Evolutionary conservation across 2,113 vertebrate genomes (phyloP).

Genomic region (Leptodactylus fuscus): DNA sequence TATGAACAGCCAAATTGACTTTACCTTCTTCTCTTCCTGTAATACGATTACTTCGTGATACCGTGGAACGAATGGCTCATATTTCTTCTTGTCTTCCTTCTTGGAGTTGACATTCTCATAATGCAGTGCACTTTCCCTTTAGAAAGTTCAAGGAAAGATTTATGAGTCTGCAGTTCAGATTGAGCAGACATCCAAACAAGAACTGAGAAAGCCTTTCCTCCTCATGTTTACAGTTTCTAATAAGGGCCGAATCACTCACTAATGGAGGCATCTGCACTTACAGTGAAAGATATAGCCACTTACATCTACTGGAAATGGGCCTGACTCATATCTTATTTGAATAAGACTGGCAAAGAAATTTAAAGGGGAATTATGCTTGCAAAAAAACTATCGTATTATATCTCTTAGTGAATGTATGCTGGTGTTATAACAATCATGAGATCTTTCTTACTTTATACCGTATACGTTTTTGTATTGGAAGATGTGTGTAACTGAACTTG

Average conservation of each 20-base stretch:
- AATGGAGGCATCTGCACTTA: constrained; percentile 41
- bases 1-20: constrained; percentile 61
- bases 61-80: constrained; percentile 70
- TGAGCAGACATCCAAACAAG: constrained; percentile 61
- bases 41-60: constrained; percentile 74
- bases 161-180: constrained; percentile 66
- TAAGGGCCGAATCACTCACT: constrained; percentile 57
- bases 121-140: constrained; percentile 69
- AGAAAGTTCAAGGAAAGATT: constrained; percentile 70
- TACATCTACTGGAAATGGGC: constrained; percentile 24
- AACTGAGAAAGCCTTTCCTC: constrained; percentile 61
- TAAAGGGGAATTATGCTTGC: neutral
- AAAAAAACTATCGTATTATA: neutral
- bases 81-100: constrained; percentile 70
- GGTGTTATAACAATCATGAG: neutral
- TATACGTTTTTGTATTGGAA: no score
- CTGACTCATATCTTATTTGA: neutral
- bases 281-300: constrained; percentile 28
- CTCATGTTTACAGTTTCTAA: constrained; percentile 64
- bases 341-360: neutral
- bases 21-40: constrained; percentile 78
- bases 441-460: neutral
- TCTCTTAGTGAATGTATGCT: neutral
- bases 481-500: no score
- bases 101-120: constrained; percentile 81